Evolutionary conservation across 2,113 vertebrate species (phyloP).

Genomic region (Leptocoma aspasia): DNA sequence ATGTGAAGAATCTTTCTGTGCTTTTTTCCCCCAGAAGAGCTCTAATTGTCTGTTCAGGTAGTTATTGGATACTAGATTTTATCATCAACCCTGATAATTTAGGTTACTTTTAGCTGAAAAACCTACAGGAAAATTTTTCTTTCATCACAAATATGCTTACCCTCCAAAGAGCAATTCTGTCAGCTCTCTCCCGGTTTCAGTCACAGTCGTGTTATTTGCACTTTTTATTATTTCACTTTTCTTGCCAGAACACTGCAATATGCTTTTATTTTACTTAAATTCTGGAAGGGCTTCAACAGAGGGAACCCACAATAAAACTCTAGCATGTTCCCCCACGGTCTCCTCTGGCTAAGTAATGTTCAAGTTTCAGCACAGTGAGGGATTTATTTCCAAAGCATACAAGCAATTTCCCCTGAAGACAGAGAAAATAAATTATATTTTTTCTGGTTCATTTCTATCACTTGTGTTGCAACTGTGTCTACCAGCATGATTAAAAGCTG

Average conservation of each 20-base stretch:
- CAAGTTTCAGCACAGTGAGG: background rate
- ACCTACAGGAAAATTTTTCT: background rate
- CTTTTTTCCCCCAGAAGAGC: background rate
- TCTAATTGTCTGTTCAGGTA: background rate
- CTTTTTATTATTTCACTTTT: background rate
- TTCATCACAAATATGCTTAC: background rate
- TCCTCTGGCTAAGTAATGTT: background rate
- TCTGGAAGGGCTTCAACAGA: background rate
- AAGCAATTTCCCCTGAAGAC: background rate
- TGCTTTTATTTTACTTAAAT: background rate
- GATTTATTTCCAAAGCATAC: constrained; percentile 30
- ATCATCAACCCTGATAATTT: background rate
- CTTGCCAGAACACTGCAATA: background rate
- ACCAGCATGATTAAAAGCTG: background rate
- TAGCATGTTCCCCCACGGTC: background rate
- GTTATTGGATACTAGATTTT: background rate
- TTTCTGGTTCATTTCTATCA: background rate
- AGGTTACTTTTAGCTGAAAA: background rate
- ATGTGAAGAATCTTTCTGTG: background rate
- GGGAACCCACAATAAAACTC: background rate
- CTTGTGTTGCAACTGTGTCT: background rate
- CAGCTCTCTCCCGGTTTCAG: background rate
- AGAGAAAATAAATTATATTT: constrained; percentile 1
- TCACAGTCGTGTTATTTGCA: background rate
- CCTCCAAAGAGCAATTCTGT: background rate